These are phyloP conservation scores for Mormyrus lacerda DNA, from an alignment of 2,113 vertebrate species.

Conservation along the genomic window DNA sequence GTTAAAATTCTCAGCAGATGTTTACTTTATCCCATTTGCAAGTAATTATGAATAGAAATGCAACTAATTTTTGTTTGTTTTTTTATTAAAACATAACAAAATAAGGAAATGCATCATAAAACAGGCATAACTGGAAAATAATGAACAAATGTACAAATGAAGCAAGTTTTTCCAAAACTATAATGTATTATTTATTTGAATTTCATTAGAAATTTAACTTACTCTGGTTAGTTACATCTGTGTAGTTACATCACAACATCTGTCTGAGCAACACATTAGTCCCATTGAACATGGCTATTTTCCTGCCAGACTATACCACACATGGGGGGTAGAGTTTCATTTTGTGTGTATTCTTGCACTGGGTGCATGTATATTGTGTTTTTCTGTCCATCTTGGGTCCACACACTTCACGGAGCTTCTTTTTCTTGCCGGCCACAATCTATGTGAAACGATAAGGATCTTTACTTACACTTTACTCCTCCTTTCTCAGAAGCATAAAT, in stretches of 20 bases:
- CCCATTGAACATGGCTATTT: not conserved
- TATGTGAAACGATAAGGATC: too few species aligned
- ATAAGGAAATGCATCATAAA: too few species aligned
- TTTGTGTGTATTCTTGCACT: conserved; percentile 22
- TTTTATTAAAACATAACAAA: too few species aligned
- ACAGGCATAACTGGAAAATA: too few species aligned
- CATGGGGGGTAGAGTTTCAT: not conserved
- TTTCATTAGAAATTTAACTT: not conserved
- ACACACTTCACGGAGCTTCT: conserved; percentile 21
- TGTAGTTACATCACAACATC: too few species aligned
- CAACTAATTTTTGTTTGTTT: too few species aligned
- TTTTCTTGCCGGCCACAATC: conserved; percentile 11
- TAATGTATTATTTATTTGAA: not conserved
- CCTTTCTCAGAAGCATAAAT: not conserved
- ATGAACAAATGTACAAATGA: too few species aligned
- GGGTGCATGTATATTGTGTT: conserved; percentile 16
- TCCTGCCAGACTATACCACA: not conserved
- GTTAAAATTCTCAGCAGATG: not conserved
- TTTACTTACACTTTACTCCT: not conserved
- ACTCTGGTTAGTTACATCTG: too few species aligned
- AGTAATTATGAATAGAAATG: not conserved
- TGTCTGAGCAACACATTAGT: not conserved
- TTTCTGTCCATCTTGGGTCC: conserved; percentile 27
- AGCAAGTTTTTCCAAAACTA: not conserved
- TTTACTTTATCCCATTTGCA: too few species aligned